Evolutionary conservation across 2,888 invertebrate genomes (phyloP).

Genomic region (Ennomos fuscantarius): DNA sequence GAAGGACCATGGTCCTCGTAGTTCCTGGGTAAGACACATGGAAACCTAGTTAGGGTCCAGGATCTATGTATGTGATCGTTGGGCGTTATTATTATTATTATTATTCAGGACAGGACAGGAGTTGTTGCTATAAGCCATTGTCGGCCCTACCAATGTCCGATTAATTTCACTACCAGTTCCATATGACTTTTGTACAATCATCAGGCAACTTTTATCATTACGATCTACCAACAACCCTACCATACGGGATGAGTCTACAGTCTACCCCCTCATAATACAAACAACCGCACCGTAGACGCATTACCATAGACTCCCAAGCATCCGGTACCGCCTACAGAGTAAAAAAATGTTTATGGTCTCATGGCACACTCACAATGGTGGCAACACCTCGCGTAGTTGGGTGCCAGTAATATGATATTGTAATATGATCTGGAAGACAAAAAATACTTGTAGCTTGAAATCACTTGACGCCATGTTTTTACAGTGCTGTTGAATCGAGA

Average conservation of each 20-base stretch:
- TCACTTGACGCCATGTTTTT: neutral
- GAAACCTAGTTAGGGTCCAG: too few relatives aligned
- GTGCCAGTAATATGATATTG: slow-evolving; percentile 44
- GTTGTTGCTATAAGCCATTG: too few relatives aligned
- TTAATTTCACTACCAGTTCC: too few relatives aligned
- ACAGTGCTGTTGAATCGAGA: too few relatives aligned
- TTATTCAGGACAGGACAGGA: too few relatives aligned
- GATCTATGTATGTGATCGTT: too few relatives aligned
- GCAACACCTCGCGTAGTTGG: slow-evolving; percentile 39
- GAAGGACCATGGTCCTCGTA: too few relatives aligned
- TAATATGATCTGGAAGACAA: slow-evolving; percentile 25
- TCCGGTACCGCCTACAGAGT: slow-evolving; percentile 51
- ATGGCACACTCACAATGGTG: slow-evolving; percentile 37
- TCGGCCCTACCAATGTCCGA: too few relatives aligned
- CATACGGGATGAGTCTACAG: slow-evolving; percentile 9
- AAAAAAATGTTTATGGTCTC: slow-evolving; percentile 45
- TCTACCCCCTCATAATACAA: slow-evolving; percentile 19
- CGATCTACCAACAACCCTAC: slow-evolving; percentile 18
- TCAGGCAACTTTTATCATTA: slow-evolving; percentile 1
- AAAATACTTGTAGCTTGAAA: neutral
- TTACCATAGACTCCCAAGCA: slow-evolving; percentile 47
- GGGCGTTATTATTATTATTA: too few relatives aligned
- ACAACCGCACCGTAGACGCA: slow-evolving; percentile 21
- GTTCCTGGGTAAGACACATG: too few relatives aligned
- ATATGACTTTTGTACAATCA: neutral